A percentile compares a stretch with the other conserved stretches of the same genome.
Conservation (phyloP, 2,113 vertebrate species). For the Bagarius yarrelli region DNA sequence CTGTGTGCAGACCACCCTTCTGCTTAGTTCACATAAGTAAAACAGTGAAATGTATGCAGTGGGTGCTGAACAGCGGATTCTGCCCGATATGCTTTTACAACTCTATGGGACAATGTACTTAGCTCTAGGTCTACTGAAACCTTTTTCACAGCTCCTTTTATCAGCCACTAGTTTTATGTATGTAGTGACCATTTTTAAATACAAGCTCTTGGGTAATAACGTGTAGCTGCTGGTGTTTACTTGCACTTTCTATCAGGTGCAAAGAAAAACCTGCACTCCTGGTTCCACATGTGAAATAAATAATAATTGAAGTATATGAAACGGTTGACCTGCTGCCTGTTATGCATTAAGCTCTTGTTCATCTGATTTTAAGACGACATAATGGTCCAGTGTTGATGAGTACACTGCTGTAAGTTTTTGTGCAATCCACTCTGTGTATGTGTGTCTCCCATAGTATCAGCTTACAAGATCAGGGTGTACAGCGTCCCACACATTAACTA, state of each 20-base stretch:
- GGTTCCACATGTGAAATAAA: not conserved
- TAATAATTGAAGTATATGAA: slow-evolving; percentile 4
- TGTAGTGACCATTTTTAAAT: not conserved
- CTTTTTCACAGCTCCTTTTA: not conserved
- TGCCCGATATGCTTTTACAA: not conserved
- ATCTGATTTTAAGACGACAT: slow-evolving; percentile 33
- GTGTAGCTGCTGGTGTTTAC: not conserved
- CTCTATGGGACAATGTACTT: not conserved
- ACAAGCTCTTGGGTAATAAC: not conserved
- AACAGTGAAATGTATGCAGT: not conserved
- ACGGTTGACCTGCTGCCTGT: slow-evolving; percentile 18
- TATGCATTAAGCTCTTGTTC: slow-evolving; percentile 31
- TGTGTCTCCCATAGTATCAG: slow-evolving; percentile 29
- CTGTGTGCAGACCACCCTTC: not conserved
- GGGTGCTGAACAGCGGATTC: not conserved
- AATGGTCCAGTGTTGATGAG: slow-evolving; percentile 26
- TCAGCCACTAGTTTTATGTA: not conserved
- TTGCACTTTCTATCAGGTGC: not conserved
- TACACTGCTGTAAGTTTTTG: slow-evolving; percentile 21
- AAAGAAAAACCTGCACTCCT: not conserved
- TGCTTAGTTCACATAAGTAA: not conserved
- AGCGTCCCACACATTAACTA: not conserved
- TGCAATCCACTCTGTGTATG: not conserved
- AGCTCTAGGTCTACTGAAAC: not conserved
- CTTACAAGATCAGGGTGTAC: slow-evolving; percentile 24